Base-by-base conservation (phyloP, 2,888 invertebrate genomes). In the Spilarctia lutea region DNA sequence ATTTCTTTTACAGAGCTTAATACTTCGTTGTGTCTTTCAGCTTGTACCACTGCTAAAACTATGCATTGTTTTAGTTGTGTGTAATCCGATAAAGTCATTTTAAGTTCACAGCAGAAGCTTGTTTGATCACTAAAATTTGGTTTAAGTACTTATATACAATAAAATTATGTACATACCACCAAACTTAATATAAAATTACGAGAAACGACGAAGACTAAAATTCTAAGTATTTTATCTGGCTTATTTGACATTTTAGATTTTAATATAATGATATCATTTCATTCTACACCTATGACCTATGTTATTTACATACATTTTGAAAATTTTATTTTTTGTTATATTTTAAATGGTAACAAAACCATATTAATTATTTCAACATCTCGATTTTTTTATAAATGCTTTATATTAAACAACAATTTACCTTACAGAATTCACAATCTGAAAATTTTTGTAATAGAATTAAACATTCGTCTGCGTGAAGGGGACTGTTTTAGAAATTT, bases 21-120 rank as follows among this genome's bases (percentile, higher is more conserved):
- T 76, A 93, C 80, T 75, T 89, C 83, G 72, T 80, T 85, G 75
- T 93, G 90, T 75, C 83, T 88, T 39, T 93, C 91, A 82, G 86
- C 90, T 75, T 83, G 84, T 48, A 88, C 90, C 33, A 92, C 87
- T 77, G 85, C 83, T n/a, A 85, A 77, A 8, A 91, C 81, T 65
- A 94, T 86, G 74, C 91, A 85, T 66, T 93, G 77, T 83, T 92
- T 93, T 8, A 94, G 78, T 52, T 87, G 80, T 42, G 83, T 75
- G 82, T 94, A 94, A n/a, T 92, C 91, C 2, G 91, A 88, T 82
- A 90, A 76, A 78, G 92, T 92, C 94, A 95, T 94, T 79, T 79
- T 86, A 13, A 45, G 4, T 11, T 39, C 6, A 52, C n/a, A 30
- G 27, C 20, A n/a, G 3, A 30, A 33, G 65, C n/a, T 48, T 45